Conservation (phyloP, 2,797 vertebrate species). For the Lerista edwardsae region DNA sequence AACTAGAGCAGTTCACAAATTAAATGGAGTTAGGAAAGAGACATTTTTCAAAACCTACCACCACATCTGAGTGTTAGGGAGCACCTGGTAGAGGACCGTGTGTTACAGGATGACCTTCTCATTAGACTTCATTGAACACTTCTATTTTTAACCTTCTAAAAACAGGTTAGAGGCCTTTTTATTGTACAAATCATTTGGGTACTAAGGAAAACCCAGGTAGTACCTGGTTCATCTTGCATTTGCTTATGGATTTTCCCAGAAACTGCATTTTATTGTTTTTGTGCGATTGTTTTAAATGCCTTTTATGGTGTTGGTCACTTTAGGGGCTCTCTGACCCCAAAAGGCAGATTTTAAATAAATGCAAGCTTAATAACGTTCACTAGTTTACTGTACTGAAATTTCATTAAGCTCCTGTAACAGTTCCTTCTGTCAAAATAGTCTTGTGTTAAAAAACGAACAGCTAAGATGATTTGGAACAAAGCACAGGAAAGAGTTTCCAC, state of each 20-base stretch:
- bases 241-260: not conserved
- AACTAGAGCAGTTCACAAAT: not conserved
- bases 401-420: not conserved
- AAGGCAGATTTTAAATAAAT: too few species aligned
- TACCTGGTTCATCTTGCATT: not conserved
- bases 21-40: too few species aligned
- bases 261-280: too few species aligned
- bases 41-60: not conserved
- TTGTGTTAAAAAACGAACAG: not conserved
- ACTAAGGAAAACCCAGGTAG: not conserved
- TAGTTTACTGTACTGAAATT: too few species aligned
- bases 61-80: not conserved
- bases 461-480: not conserved
- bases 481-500: not conserved
- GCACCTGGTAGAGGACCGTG: too few species aligned
- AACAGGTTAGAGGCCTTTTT: not conserved
- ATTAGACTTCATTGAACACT: too few species aligned
- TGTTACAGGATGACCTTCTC: too few species aligned
- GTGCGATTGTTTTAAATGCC: too few species aligned
- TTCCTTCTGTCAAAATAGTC: not conserved
- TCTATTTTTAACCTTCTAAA: not conserved
- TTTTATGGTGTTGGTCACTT: too few species aligned
- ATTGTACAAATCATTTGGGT: not conserved
- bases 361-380: too few species aligned
- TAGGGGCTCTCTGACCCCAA: too few species aligned